Evolutionary conservation across 2,797 vertebrate species (phyloP).

Genomic region (Falco berigora): DNA sequence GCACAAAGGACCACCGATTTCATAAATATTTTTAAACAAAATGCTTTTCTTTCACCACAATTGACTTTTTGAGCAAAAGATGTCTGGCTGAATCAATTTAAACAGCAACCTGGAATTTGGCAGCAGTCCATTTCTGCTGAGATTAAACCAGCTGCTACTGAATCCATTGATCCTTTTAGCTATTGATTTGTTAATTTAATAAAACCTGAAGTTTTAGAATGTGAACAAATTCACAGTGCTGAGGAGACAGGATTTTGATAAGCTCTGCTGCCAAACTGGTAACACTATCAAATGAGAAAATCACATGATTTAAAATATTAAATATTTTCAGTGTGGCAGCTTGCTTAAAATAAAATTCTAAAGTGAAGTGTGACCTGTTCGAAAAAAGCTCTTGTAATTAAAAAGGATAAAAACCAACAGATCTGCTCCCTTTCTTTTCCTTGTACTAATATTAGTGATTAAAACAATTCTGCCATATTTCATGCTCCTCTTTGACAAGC

Average conservation of each 20-base stretch:
- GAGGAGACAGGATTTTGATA: slow-evolving; percentile 23
- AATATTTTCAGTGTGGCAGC: not conserved
- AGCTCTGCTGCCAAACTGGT: not conserved
- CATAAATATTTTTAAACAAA: not conserved
- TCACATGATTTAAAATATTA: not conserved
- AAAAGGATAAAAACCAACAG: not conserved
- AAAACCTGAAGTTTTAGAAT: slow-evolving; percentile 34
- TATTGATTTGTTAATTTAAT: slow-evolving; percentile 62
- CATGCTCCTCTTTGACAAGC: not conserved
- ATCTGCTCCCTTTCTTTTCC: not conserved
- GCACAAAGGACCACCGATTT: not conserved
- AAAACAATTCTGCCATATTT: not conserved
- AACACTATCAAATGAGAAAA: not conserved
- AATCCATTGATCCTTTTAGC: slow-evolving; percentile 47
- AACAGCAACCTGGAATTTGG: slow-evolving; percentile 26
- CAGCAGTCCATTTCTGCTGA: slow-evolving; percentile 36
- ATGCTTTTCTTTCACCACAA: not conserved
- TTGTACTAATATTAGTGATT: not conserved
- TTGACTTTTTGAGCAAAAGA: not conserved
- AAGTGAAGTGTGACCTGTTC: not conserved
- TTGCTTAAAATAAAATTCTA: not conserved
- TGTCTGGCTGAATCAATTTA: slow-evolving; percentile 33
- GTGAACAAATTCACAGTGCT: slow-evolving; percentile 37
- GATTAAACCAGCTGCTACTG: not conserved
- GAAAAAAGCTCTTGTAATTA: not conserved